Percentiles rank a stretch among this genome's conserved stretches.
Evolutionary conservation across 2,888 invertebrate genomes (phyloP).

Genomic region (Hedya salicella): DNA sequence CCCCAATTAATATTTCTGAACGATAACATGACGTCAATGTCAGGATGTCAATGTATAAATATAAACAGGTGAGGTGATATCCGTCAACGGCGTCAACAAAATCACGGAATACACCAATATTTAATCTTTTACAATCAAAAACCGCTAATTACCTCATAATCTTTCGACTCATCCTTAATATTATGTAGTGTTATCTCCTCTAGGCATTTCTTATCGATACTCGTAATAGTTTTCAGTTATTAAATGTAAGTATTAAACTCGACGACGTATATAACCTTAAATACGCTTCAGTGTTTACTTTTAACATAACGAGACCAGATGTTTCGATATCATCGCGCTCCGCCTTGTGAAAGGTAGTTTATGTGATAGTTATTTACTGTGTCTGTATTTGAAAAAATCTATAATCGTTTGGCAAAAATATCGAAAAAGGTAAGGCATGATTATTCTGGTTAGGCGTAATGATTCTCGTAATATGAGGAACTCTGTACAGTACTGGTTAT

Average conservation of each 20-base stretch:
- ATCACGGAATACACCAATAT: neutral
- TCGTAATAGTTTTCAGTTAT: neutral
- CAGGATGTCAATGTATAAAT: too few species aligned
- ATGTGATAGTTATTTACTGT: neutral
- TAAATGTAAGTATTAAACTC: slow-evolving; percentile 1
- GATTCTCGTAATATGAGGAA: neutral
- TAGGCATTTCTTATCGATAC: neutral
- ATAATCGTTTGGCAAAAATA: neutral
- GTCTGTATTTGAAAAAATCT: neutral
- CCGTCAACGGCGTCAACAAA: neutral
- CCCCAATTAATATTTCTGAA: neutral
- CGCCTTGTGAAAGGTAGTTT: slow-evolving; percentile 1
- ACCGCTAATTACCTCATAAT: neutral
- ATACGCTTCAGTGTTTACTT: neutral
- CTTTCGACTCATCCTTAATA: neutral
- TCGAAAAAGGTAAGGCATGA: neutral
- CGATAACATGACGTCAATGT: slow-evolving; percentile 9
- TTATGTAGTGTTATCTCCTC: slow-evolving; percentile 4
- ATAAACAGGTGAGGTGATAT: neutral
- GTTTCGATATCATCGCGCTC: slow-evolving; percentile 9
- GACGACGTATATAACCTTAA: slow-evolving; percentile 5
- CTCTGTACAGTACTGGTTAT: too few species aligned
- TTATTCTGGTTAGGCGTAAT: neutral
- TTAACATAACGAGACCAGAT: neutral
- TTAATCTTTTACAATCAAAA: slow-evolving; percentile 5